phyloP scores from a whole-genome alignment of 2,888 invertebrate genomes.

The Microdon myrmicae region DNA sequence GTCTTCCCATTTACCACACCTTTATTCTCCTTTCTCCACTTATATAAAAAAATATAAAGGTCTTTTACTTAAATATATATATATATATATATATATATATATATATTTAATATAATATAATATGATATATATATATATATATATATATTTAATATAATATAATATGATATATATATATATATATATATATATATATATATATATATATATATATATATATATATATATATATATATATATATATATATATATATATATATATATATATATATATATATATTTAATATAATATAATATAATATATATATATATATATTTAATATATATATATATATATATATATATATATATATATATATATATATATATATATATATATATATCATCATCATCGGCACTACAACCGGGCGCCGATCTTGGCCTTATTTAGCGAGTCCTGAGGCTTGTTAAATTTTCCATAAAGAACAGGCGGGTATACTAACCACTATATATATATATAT shows the following conservation, averaged over 20 bases:
- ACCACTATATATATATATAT: too few species aligned
- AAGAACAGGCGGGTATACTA: too few species aligned
- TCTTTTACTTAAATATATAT: conserved; percentile 2
- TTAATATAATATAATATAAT: conserved; percentile 1
- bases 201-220: conserved; percentile 2
- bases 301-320: conserved; percentile 3
- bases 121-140: too few species aligned
- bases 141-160: not conserved
- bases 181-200: conserved; percentile 1
- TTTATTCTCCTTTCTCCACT: too few species aligned
- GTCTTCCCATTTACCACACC: not conserved
- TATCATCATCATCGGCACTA: too few species aligned
- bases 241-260: conserved; percentile 6
- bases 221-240: conserved; percentile 6
- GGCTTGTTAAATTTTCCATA: too few species aligned
- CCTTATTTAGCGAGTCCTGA: too few species aligned
- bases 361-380: too few species aligned
- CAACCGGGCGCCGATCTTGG: too few species aligned
- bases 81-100: conserved; percentile 6
- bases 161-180: too few species aligned
- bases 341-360: too few species aligned
- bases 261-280: conserved; percentile 6
- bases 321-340: conserved; percentile 1
- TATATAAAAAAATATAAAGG: not conserved
- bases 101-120: not conserved